These are phyloP conservation scores for Ctena decussata DNA, from an alignment of 2,888 invertebrate genomes.

Conservation along the genomic window DNA sequence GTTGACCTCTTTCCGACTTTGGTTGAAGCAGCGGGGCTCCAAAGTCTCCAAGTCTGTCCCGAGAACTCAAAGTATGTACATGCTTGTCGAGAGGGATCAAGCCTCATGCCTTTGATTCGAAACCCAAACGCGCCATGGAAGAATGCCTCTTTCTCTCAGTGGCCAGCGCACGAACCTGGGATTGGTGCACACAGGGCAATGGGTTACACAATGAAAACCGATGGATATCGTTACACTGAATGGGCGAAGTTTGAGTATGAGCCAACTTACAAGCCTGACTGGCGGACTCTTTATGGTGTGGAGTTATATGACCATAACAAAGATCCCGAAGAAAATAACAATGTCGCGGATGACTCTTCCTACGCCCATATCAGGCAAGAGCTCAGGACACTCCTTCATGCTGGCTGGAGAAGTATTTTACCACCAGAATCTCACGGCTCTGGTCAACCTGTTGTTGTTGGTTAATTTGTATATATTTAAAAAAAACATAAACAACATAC, in stretches of 20 bases:
- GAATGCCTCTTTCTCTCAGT: conserved; percentile 53
- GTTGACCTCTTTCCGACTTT: conserved; percentile 76
- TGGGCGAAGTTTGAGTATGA: neutral
- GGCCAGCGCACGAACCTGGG: conserved; percentile 42
- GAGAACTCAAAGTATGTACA: conserved; percentile 41
- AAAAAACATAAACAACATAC: too few relatives aligned
- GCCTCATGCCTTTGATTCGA: conserved; percentile 58
- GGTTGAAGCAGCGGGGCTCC: conserved; percentile 68
- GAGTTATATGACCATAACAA: conserved; percentile 11
- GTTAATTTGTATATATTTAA: too few relatives aligned
- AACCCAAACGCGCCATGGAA: conserved; percentile 27
- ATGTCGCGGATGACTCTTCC: neutral
- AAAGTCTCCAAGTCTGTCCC: conserved; percentile 51
- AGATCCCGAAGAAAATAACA: conserved; percentile 3
- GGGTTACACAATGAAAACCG: conserved; percentile 2
- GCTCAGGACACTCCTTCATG: neutral
- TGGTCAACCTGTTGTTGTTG: too few relatives aligned
- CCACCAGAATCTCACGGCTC: neutral
- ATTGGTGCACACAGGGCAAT: neutral
- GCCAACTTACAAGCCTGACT: conserved; percentile 5
- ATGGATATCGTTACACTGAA: neutral
- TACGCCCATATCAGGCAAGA: neutral
- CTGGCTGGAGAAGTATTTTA: neutral
- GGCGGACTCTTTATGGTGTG: neutral
- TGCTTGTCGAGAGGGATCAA: conserved; percentile 68